Percentiles rank a stretch among this genome's conserved stretches.
These are phyloP conservation scores for Gambelia wislizenii DNA, from an alignment of 2,797 vertebrate species.

Conservation along the genomic window DNA sequence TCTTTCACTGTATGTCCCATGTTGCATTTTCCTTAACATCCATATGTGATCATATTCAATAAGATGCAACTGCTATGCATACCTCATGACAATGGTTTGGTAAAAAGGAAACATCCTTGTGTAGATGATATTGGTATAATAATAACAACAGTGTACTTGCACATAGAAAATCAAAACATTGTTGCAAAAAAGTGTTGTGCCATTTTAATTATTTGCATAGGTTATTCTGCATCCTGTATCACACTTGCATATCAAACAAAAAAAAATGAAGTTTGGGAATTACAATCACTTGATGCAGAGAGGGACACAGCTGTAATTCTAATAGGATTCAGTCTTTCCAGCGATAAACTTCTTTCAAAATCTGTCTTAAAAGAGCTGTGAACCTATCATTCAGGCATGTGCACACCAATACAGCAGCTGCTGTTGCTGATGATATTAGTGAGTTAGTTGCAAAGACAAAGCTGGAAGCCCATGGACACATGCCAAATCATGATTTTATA, in stretches of 20 bases:
- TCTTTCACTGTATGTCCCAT: too few species aligned
- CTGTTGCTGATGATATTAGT: slow-evolving; percentile 66
- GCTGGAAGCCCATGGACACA: slow-evolving; percentile 50
- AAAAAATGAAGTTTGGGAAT: slow-evolving; percentile 51
- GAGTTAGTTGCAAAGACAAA: slow-evolving; percentile 56
- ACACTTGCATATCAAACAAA: slow-evolving; percentile 41
- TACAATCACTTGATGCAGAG: slow-evolving; percentile 50
- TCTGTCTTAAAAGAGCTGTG: slow-evolving; percentile 61
- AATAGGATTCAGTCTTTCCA: slow-evolving; percentile 54
- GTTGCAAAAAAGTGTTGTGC: slow-evolving; percentile 1
- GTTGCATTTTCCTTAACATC: too few species aligned
- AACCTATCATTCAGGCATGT: slow-evolving; percentile 54
- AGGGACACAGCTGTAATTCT: slow-evolving; percentile 67
- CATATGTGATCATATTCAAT: background rate
- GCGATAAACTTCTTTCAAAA: slow-evolving; percentile 45
- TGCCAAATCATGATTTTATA: slow-evolving; percentile 63
- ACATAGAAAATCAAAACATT: slow-evolving; percentile 1
- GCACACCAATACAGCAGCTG: slow-evolving; percentile 67
- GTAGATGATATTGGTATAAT: background rate
- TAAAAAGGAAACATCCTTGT: background rate
- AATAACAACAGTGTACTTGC: background rate
- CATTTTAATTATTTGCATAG: slow-evolving; percentile 35
- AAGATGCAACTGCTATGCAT: background rate
- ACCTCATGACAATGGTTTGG: background rate
- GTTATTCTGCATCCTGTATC: background rate